A percentile compares a stretch with the other conserved stretches of the same genome.
Conservation (phyloP, 1,140 invertebrate genomes). For the Eupristina koningsbergeri region DNA sequence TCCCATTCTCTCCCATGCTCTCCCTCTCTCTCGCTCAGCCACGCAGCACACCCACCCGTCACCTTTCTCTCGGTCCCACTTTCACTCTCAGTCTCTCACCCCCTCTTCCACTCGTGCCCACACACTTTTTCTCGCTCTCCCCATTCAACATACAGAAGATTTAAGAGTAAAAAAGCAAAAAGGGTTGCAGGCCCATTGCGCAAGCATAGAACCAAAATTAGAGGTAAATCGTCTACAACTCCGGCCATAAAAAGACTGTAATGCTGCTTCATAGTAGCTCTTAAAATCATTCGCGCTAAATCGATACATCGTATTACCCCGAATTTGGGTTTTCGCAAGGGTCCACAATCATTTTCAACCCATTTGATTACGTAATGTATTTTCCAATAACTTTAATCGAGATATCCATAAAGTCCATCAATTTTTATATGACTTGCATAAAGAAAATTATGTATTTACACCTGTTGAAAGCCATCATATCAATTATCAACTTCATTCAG, state of each 20-base stretch:
- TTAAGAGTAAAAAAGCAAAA: background rate
- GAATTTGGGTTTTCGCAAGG: conserved; percentile 24
- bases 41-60: too few relatives aligned
- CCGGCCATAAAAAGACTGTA: too few relatives aligned
- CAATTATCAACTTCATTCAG: too few relatives aligned
- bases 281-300: background rate
- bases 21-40: background rate
- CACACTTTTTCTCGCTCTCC: background rate
- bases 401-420: background rate
- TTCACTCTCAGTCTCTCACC: background rate
- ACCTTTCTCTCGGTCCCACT: background rate
- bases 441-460: too few relatives aligned
- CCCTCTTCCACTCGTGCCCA: background rate
- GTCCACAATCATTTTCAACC: conserved; percentile 22
- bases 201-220: conserved; percentile 12
- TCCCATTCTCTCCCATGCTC: background rate
- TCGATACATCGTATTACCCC: conserved; percentile 26
- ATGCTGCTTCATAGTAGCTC: background rate
- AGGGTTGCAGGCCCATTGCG: background rate
- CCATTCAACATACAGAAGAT: conserved; percentile 10
- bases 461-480: too few relatives aligned
- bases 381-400: conserved; percentile 20
- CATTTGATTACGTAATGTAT: background rate
- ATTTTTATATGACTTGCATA: background rate
- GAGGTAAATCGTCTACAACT: too few relatives aligned